Conservation (phyloP, 2,113 vertebrate species). For the Megalops atlanticus region DNA sequence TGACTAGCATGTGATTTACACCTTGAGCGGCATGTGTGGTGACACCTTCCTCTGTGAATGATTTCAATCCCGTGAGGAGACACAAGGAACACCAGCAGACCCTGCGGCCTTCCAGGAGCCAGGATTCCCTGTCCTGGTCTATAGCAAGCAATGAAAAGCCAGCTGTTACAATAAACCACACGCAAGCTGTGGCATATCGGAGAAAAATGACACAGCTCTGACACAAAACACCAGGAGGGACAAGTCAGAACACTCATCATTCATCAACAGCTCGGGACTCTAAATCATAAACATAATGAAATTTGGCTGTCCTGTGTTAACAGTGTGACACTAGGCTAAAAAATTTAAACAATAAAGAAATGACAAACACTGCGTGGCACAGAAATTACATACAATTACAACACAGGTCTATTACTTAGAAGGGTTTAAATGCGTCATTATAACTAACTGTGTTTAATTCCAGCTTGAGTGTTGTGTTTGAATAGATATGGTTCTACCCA, state of each 20-base stretch:
- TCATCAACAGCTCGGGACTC: neutral
- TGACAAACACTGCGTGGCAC: neutral
- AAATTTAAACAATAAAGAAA: neutral
- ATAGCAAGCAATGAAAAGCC: too few relatives aligned
- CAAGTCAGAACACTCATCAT: neutral
- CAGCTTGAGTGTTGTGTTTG: neutral
- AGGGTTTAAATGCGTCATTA: neutral
- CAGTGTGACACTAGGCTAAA: neutral
- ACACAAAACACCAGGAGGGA: too few relatives aligned
- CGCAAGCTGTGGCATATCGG: neutral
- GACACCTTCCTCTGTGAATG: too few relatives aligned
- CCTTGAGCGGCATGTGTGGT: too few relatives aligned
- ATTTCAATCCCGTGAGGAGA: too few relatives aligned
- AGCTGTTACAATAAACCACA: too few relatives aligned
- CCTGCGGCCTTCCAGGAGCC: too few relatives aligned
- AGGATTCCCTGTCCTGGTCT: too few relatives aligned
- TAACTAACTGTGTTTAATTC: neutral
- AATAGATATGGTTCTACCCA: neutral
- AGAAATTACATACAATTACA: neutral
- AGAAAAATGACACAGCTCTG: neutral
- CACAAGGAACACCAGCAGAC: too few relatives aligned
- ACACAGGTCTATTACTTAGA: neutral
- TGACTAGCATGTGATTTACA: too few relatives aligned
- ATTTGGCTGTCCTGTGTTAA: neutral
- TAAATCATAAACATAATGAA: neutral